Evolutionary conservation across 2,888 invertebrate genomes (phyloP).

Genomic region (Panzeria rudis): DNA sequence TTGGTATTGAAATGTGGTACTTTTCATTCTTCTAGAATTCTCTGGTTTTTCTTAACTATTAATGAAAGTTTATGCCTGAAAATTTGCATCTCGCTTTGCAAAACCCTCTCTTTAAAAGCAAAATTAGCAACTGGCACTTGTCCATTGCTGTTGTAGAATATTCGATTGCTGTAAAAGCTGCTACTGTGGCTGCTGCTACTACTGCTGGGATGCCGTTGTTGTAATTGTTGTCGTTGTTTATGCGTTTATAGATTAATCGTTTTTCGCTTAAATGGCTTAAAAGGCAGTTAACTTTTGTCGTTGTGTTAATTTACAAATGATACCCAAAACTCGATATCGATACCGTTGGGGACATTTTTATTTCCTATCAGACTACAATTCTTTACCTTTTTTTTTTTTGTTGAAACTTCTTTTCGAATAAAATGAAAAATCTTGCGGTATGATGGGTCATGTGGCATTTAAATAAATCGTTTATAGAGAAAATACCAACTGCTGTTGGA

Average conservation of each 20-base stretch:
- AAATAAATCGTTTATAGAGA: constrained; percentile 58
- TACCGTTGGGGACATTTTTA: constrained; percentile 62
- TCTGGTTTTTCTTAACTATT: too few relatives aligned
- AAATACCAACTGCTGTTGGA: constrained; percentile 28
- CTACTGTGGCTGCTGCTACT: neutral
- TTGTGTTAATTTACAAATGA: constrained; percentile 75
- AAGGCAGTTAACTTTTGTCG: constrained; percentile 77
- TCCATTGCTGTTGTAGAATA: neutral
- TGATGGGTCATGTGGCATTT: constrained; percentile 29
- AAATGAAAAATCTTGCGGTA: constrained; percentile 14
- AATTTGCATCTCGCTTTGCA: neutral
- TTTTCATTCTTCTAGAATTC: too few relatives aligned
- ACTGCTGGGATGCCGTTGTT: neutral
- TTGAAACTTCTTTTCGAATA: neutral
- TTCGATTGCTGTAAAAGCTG: constrained; percentile 7
- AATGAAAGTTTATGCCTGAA: neutral
- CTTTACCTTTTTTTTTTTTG: constrained; percentile 4
- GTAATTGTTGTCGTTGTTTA: constrained; percentile 77
- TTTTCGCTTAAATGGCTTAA: constrained; percentile 81
- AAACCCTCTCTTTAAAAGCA: neutral
- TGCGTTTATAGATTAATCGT: constrained; percentile 83
- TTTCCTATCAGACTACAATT: constrained; percentile 59
- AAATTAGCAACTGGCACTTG: neutral
- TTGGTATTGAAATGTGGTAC: too few relatives aligned
- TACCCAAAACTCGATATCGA: constrained; percentile 70